Conservation (phyloP, 2,888 invertebrate species). For the Merodon equestris region DNA sequence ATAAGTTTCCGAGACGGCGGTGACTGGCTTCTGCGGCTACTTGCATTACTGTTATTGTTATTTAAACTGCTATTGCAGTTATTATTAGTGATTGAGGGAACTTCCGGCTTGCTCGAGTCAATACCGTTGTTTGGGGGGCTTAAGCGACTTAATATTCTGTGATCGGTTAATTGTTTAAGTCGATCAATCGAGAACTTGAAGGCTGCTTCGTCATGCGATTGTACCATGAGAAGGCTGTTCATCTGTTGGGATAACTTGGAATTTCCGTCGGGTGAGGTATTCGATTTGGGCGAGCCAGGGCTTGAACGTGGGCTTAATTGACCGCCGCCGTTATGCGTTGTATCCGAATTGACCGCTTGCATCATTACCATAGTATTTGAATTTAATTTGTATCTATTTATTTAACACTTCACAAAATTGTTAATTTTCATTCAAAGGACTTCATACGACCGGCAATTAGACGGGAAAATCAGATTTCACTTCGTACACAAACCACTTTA, state of each 20-base stretch:
- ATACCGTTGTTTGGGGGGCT: constrained; percentile 73
- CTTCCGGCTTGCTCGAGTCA: constrained; percentile 55
- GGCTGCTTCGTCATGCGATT: constrained; percentile 56
- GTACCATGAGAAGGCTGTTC: constrained; percentile 59
- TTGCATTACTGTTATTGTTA: constrained; percentile 61
- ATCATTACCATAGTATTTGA: constrained; percentile 78
- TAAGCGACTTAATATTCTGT: constrained; percentile 75
- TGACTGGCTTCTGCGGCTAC: constrained; percentile 70
- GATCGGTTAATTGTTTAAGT: constrained; percentile 77
- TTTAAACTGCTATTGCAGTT: constrained; percentile 69
- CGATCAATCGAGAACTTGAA: constrained; percentile 76
- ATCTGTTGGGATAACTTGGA: constrained; percentile 48
- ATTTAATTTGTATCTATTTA: not conserved
- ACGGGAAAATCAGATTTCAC: too few species aligned
- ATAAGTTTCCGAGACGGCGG: constrained; percentile 73
- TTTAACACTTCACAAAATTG: constrained; percentile 30
- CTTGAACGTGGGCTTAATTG: constrained; percentile 78
- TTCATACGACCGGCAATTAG: too few species aligned
- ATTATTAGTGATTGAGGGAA: constrained; percentile 68
- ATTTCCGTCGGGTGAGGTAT: constrained; percentile 73
- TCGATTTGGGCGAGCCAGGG: constrained; percentile 78
- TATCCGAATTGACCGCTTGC: constrained; percentile 75
- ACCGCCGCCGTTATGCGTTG: constrained; percentile 72
- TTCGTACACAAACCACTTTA: constrained; percentile 27
- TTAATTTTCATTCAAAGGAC: not conserved